phyloP scores from a whole-genome alignment of 2,113 vertebrate species.

The Sus scrofa region T2T-Sscrofa CM000818.6:52762501-52763000 shows the following conservation, averaged over 20 bases:
- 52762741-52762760: background rate
- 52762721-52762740: background rate
- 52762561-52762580: background rate
- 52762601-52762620: background rate
- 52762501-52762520: background rate
- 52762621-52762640: background rate
- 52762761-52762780: background rate
- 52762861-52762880: too few species aligned
- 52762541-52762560: background rate
- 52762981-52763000: too few species aligned
- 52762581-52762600: background rate
- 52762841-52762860: constrained; percentile 4
- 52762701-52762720: background rate
- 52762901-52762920: too few species aligned
- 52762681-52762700: background rate
- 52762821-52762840: background rate
- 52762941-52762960: too few species aligned
- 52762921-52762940: too few species aligned
- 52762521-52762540: background rate
- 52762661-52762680: background rate
- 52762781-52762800: background rate
- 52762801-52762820: constrained; percentile 24
- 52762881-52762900: too few species aligned
- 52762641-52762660: background rate
- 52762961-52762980: too few species aligned